These are phyloP conservation scores for Bombycilla garrulus DNA, from an alignment of 2,113 vertebrate species.

Conservation along the genomic window DNA sequence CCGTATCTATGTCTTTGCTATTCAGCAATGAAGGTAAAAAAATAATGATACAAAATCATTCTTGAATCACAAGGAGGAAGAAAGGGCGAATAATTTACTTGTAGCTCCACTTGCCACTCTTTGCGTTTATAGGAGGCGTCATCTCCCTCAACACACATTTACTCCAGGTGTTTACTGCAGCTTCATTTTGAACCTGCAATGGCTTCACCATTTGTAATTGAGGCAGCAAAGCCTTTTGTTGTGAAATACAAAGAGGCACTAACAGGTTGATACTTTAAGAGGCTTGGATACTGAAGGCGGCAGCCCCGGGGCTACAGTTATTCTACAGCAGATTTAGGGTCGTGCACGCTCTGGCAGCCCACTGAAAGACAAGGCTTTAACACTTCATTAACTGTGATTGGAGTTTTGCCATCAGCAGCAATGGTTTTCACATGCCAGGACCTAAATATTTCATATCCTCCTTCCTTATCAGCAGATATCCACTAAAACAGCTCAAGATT, in stretches of 20 bases:
- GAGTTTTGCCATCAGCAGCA: not conserved
- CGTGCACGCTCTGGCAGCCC: not conserved
- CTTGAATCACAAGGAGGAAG: not conserved
- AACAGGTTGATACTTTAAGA: not conserved
- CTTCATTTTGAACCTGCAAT: not conserved
- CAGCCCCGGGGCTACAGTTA: not conserved
- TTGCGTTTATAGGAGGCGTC: not conserved
- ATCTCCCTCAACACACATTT: not conserved
- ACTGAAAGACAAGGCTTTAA: not conserved
- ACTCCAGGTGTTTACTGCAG: not conserved
- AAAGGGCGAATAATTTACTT: not conserved
- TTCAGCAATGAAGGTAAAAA: not conserved
- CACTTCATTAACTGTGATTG: not conserved
- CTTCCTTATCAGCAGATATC: not conserved
- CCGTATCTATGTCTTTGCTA: not conserved
- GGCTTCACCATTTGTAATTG: not conserved
- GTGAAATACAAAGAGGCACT: not conserved
- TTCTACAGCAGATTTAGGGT: not conserved
- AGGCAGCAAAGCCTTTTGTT: not conserved
- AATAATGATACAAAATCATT: not conserved
- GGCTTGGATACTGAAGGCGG: not conserved
- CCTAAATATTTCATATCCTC: not conserved
- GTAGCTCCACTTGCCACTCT: not conserved
- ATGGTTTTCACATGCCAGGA: not conserved
- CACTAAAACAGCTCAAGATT: not conserved